Conservation (phyloP, 2,113 vertebrate genomes). For the Nyctibius bracteatus region DNA sequence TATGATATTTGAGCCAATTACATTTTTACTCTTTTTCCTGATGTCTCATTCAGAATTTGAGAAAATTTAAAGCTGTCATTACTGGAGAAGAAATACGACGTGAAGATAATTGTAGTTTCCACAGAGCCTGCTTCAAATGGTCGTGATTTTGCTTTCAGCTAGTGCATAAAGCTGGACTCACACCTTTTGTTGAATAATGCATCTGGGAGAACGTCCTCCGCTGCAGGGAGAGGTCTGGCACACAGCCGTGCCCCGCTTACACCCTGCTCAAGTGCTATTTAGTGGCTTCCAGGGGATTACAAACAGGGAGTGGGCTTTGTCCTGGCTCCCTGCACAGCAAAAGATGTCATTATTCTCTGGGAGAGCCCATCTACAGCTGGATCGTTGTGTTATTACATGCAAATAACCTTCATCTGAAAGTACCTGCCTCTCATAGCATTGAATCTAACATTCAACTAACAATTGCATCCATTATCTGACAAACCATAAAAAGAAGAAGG, state of each 20-base stretch:
- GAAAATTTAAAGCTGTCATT: not conserved
- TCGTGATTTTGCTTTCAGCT: conserved; percentile 19
- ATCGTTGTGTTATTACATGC: not conserved
- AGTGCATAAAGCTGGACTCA: not conserved
- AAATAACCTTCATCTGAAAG: not conserved
- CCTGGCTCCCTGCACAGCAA: not conserved
- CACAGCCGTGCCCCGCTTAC: not conserved
- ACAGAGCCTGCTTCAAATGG: not conserved
- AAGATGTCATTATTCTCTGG: not conserved
- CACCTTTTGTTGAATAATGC: conserved; percentile 26
- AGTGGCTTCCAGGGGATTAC: conserved; percentile 4
- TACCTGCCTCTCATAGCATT: not conserved
- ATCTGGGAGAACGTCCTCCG: not conserved
- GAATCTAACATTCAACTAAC: not conserved
- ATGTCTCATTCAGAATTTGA: not conserved
- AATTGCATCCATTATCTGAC: not conserved
- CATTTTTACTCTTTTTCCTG: not conserved
- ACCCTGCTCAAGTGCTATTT: not conserved
- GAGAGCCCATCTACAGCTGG: not conserved
- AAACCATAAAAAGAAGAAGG: not conserved
- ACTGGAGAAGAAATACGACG: not conserved
- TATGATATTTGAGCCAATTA: not conserved
- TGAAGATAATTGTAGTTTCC: conserved; percentile 20
- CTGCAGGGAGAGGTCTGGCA: not conserved
- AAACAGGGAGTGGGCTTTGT: not conserved